phyloP scores from a whole-genome alignment of 2,888 invertebrate genomes.

The Scaeva pyrastri region DNA sequence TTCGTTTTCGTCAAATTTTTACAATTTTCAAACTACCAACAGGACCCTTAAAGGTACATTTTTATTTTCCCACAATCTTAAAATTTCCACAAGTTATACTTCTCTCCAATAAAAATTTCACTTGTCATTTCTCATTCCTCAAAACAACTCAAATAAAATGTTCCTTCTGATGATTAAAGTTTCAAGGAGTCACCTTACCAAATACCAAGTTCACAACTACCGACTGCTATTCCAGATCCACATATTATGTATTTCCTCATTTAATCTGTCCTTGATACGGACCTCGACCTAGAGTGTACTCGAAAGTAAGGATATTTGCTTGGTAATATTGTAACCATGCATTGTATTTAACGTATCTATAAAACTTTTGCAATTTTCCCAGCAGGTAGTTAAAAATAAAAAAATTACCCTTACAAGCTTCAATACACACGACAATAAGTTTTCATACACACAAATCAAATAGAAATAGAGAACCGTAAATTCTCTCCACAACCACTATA shows the following conservation, averaged over 20 bases:
- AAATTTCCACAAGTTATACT: no score
- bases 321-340: not conserved
- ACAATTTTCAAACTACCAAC: no score
- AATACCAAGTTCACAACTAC: conserved; percentile 1
- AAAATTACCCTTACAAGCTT: not conserved
- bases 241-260: no score
- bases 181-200: not conserved
- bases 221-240: no score
- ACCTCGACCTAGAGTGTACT: not conserved
- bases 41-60: no score
- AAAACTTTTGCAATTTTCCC: conserved; percentile 16
- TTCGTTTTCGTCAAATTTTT: no score
- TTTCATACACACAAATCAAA: conserved; percentile 9
- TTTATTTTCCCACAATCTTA: no score
- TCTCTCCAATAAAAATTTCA: no score
- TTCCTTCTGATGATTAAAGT: not conserved
- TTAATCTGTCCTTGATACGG: conserved; percentile 3
- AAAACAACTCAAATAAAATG: not conserved
- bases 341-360: not conserved
- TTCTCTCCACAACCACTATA: not conserved
- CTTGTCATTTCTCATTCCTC: no score
- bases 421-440: conserved; percentile 21
- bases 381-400: not conserved
- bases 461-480: conserved; percentile 1
- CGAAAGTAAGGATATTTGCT: not conserved